A percentile compares a stretch with the other conserved stretches of the same genome.
These are phyloP conservation scores for Apamea anceps DNA, from an alignment of 2,888 invertebrate species.

Conservation along the genomic window DNA sequence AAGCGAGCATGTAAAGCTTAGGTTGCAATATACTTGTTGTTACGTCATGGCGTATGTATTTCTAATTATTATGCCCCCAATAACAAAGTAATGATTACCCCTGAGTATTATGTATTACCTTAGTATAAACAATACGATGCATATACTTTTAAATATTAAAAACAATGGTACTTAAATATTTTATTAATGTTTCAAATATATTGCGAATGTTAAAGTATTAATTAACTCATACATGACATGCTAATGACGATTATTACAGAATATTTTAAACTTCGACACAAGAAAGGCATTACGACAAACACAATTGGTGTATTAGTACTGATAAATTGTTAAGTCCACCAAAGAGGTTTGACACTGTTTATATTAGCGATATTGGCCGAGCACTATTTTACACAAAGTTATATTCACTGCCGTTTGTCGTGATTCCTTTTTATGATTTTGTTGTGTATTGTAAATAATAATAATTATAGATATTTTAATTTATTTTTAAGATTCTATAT, in stretches of 20 bases:
- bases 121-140: conserved; percentile 58
- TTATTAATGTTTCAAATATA: conserved; percentile 66
- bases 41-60: conserved; percentile 73
- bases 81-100: conserved; percentile 67
- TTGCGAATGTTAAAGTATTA: conserved; percentile 70
- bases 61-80: conserved; percentile 66
- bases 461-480: conserved; percentile 76
- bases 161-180: conserved; percentile 80
- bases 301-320: conserved; percentile 60
- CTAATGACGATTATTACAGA: conserved; percentile 70
- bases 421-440: conserved; percentile 74
- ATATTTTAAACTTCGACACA: conserved; percentile 70
- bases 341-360: conserved; percentile 66
- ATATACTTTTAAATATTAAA: conserved; percentile 63
- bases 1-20: conserved; percentile 76
- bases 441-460: conserved; percentile 78
- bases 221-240: conserved; percentile 78
- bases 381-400: conserved; percentile 59
- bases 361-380: conserved; percentile 65
- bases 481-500: conserved; percentile 80
- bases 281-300: conserved; percentile 77
- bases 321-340: conserved; percentile 61
- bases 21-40: conserved; percentile 74
- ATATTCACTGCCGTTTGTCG: conserved; percentile 69
- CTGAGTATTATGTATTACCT: conserved; percentile 67